phyloP scores from a whole-genome alignment of 2,797 vertebrate genomes.

The Pangasius djambal region DNA sequence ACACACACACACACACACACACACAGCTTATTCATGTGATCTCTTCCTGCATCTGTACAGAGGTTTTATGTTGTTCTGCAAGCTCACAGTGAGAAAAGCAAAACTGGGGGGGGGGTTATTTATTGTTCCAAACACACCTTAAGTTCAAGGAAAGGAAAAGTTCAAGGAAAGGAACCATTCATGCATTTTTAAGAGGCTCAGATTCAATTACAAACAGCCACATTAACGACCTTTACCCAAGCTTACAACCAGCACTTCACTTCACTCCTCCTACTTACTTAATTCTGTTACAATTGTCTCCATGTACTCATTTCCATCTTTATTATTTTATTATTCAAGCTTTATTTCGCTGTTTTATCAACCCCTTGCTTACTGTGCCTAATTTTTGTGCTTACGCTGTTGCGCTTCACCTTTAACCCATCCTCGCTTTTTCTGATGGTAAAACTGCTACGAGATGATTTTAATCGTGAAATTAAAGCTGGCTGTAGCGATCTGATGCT shows the following conservation, averaged over 20 bases:
- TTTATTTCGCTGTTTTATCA: background rate
- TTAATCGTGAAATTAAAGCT: no score
- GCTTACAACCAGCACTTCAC: background rate
- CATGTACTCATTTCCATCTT: background rate
- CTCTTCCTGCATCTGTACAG: no score
- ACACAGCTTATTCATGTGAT: no score
- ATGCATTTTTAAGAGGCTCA: background rate
- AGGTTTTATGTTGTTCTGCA: no score
- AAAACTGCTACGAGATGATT: no score
- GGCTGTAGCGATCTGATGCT: no score
- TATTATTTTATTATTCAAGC: background rate
- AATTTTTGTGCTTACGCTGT: background rate
- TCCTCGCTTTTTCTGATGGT: no score
- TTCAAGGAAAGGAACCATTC: background rate
- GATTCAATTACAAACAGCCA: background rate
- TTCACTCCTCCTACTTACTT: background rate
- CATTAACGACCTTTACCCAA: background rate
- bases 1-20: no score
- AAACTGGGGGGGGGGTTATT: no score
- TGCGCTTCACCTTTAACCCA: no score
- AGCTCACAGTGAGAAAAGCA: no score
- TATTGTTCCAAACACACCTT: background rate
- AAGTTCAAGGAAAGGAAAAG: background rate
- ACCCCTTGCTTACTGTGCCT: background rate
- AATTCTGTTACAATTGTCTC: background rate